A percentile compares a stretch with the other conserved stretches of the same genome.
Evolutionary conservation across 2,888 invertebrate species (phyloP).

Genomic region (Heliconius sara): DNA sequence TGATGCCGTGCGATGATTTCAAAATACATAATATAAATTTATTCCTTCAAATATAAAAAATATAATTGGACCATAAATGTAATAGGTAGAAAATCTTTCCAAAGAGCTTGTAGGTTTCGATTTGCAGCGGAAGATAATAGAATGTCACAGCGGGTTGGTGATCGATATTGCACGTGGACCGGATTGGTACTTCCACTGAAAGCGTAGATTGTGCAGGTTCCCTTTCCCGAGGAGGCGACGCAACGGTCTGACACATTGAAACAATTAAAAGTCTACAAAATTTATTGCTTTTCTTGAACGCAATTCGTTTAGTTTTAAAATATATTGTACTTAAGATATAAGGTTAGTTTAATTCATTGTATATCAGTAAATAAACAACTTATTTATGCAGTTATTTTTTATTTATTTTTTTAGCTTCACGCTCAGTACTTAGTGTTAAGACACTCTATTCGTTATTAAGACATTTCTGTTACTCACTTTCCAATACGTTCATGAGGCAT

Average conservation of each 20-base stretch:
- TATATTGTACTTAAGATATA: neutral
- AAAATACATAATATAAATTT: neutral
- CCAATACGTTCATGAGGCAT: no score
- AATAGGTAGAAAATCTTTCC: conserved; percentile 26
- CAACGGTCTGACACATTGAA: conserved; percentile 14
- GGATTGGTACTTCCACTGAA: conserved; percentile 39
- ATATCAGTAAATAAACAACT: neutral
- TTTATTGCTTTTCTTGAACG: neutral
- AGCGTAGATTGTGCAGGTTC: conserved; percentile 37
- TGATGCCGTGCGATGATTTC: no score
- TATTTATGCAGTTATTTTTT: neutral
- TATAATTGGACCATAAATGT: conserved; percentile 1
- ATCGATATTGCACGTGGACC: conserved; percentile 46
- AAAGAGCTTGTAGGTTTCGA: conserved; percentile 30
- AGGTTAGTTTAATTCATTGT: neutral
- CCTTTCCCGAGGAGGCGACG: conserved; percentile 8
- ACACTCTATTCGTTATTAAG: no score
- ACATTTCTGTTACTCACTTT: no score
- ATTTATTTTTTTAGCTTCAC: no score
- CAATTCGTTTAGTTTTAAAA: neutral
- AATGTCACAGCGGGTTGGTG: conserved; percentile 42
- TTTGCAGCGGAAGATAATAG: conserved; percentile 43
- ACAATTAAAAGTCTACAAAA: conserved; percentile 17
- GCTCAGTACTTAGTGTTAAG: no score
- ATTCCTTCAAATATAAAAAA: neutral